A percentile compares a stretch with the other conserved stretches of the same genome.
These are phyloP conservation scores for Lampropteryx suffumata DNA, from an alignment of 2,888 invertebrate species.

Conservation along the genomic window DNA sequence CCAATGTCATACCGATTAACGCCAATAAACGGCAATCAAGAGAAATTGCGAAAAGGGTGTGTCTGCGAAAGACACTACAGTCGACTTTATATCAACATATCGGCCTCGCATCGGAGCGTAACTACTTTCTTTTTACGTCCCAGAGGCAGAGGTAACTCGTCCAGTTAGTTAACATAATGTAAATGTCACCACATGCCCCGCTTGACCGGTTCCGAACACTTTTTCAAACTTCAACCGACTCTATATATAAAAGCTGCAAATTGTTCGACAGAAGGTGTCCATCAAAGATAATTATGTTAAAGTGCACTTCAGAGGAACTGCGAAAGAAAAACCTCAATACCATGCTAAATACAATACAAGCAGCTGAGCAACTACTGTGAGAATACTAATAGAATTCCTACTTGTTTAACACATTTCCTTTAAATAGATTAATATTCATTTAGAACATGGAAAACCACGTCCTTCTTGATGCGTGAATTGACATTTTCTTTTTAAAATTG, in stretches of 20 bases:
- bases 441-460: constrained; percentile 14
- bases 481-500: constrained; percentile 8
- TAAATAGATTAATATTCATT: constrained; percentile 26
- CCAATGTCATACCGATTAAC: constrained; percentile 20
- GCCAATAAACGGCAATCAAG: constrained; percentile 23
- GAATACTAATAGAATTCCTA: constrained; percentile 16
- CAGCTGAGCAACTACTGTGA: constrained; percentile 13
- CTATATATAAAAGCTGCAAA: constrained; percentile 63
- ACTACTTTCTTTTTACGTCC: constrained; percentile 69
- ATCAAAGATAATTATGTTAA: constrained; percentile 31
- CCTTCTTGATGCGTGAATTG: constrained; percentile 14
- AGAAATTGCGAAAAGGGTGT: constrained; percentile 31
- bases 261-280: constrained; percentile 39
- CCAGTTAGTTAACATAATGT: constrained; percentile 71
- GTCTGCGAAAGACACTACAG: constrained; percentile 22
- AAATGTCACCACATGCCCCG: constrained; percentile 74
- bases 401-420: constrained; percentile 17
- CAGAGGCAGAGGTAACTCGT: constrained; percentile 56
- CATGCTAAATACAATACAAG: constrained; percentile 1
- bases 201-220: constrained; percentile 60
- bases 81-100: constrained; percentile 36
- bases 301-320: constrained; percentile 18
- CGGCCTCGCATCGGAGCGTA: constrained; percentile 39
- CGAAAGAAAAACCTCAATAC: constrained; percentile 18
- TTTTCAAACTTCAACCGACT: constrained; percentile 53